phyloP scores from a whole-genome alignment of 2,113 vertebrate genomes.

The Dromas ardeola region DNA sequence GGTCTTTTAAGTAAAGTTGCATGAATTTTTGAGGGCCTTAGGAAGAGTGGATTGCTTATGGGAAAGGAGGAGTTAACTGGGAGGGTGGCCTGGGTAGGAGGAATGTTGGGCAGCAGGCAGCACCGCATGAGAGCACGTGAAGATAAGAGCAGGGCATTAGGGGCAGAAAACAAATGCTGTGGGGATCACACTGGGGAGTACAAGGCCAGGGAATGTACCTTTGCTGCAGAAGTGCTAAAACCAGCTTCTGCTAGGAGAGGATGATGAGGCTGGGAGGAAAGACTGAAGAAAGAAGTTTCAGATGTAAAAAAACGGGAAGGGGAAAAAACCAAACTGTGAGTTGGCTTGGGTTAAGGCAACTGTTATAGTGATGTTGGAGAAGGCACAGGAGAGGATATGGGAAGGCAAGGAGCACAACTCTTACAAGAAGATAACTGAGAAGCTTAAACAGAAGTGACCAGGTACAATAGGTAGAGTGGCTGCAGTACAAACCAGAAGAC shows the following conservation, averaged over 20 bases:
- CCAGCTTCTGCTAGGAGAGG: background rate
- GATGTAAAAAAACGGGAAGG: background rate
- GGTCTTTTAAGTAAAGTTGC: background rate
- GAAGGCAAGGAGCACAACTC: background rate
- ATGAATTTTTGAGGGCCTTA: background rate
- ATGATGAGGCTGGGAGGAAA: background rate
- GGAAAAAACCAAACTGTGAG: background rate
- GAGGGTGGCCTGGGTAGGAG: background rate
- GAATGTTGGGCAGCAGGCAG: slow-evolving; percentile 18
- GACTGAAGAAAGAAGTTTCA: background rate
- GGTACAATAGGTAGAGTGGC: background rate
- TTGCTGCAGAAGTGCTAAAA: background rate
- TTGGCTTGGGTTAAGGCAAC: background rate
- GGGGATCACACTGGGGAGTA: background rate
- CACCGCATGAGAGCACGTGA: background rate
- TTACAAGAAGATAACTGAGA: background rate
- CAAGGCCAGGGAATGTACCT: background rate
- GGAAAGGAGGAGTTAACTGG: slow-evolving; percentile 39
- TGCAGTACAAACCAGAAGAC: background rate
- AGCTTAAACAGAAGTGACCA: background rate
- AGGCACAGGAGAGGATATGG: fast-evolving
- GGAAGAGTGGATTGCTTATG: background rate
- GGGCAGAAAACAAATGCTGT: background rate
- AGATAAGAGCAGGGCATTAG: slow-evolving; percentile 43
- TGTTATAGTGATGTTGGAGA: background rate